These are phyloP conservation scores for Homarus gammarus DNA, from an alignment of 2,888 invertebrate genomes.

Conservation along the genomic window DNA sequence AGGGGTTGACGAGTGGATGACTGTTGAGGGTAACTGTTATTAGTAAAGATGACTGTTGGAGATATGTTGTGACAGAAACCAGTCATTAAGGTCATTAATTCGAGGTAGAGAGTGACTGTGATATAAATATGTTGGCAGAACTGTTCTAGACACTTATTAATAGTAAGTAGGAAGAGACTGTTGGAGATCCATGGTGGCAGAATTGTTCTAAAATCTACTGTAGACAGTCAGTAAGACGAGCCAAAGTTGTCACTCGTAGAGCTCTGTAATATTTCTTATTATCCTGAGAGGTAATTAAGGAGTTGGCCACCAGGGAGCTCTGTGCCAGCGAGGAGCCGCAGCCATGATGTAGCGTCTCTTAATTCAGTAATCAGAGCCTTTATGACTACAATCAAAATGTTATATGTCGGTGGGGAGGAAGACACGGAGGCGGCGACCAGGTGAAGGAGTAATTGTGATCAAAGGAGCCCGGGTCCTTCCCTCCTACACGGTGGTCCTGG, in stretches of 20 bases:
- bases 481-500: background rate
- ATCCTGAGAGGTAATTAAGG: background rate
- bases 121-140: too few relatives aligned
- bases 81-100: too few relatives aligned
- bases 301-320: background rate
- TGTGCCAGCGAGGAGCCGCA: background rate
- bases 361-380: constrained; percentile 2
- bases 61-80: too few relatives aligned
- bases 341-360: constrained; percentile 2
- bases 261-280: background rate
- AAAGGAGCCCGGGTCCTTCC: background rate
- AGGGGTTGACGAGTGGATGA: too few relatives aligned
- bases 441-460: background rate
- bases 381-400: constrained; percentile 3
- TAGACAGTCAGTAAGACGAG: too few relatives aligned
- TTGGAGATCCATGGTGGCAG: too few relatives aligned
- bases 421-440: background rate
- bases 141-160: too few relatives aligned
- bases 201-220: too few relatives aligned
- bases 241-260: background rate
- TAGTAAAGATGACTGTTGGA: too few relatives aligned
- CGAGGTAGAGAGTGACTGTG: too few relatives aligned
- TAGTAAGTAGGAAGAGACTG: too few relatives aligned
- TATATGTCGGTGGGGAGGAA: background rate
- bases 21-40: too few relatives aligned